Base-by-base conservation (phyloP, 2,888 invertebrate genomes). In the Eristalis arbustorum region DNA sequence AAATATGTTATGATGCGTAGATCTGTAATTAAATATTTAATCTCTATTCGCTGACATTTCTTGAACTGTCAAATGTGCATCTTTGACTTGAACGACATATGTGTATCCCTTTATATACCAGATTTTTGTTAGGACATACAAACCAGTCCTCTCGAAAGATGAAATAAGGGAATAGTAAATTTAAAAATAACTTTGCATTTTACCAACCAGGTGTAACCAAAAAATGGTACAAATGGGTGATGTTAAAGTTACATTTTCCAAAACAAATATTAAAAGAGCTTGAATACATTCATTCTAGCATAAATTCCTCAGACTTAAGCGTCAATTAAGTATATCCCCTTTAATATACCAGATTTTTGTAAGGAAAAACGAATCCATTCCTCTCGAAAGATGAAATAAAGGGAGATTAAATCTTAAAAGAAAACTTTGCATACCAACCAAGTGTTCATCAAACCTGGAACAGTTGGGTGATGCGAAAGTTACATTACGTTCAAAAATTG, bases 121-220 rank as follows among this genome's bases (percentile, higher is more conserved):
- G 81, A 76, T 72, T 69, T 73, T 67, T 75, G 34, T 57, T 74
- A 67, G 49, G 37, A 81, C 56, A 42, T n/a, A 5, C 23, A 28
- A 56, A 56, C 37, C 13, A 68, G 67, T 82, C 89, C 89, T 90
- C 88, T 88, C 93, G 93, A 93, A 90, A 84, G 91, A 91, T 88
- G 88, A 90, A 93, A 91, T 93, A 93, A 94, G 94, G 94, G 93
- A 92, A 94, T 93, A 90, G 14, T 66, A 94, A 91, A 81, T 18
- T 89, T 91, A 77, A 69, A 88, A 88, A 89, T 90, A 89, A 90
- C 91, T 91, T 89, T 31, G 10, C 31, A 31, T 31, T 31, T 31
- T 79, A 92, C 92, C 92, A 92, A 92, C 91, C 92, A 91, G 91
- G 69, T 89, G 68, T 74, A 10, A n/a, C 25, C 14, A 59, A 28